Evolutionary conservation across 2,113 vertebrate species (phyloP).

Genomic region (Jacana jacana): DNA sequence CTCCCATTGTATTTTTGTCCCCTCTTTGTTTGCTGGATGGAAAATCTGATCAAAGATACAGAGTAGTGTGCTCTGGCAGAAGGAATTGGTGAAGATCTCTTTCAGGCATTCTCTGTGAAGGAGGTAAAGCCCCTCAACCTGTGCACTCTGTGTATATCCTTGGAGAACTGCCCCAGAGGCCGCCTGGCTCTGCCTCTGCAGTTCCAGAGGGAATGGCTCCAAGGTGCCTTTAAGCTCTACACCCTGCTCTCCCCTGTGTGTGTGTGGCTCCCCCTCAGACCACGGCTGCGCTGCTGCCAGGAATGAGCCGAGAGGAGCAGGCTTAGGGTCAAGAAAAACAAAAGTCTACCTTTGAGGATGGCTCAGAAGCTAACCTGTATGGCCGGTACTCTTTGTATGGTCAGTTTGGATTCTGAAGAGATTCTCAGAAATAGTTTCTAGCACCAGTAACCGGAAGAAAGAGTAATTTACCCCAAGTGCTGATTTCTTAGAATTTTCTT

Average conservation of each 20-base stretch:
- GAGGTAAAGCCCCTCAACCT: neutral
- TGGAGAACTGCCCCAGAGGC: neutral
- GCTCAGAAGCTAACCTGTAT: neutral
- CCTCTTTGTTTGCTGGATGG: neutral
- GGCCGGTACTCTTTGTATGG: neutral
- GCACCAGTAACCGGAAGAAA: neutral
- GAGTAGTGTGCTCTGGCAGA: neutral
- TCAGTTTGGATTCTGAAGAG: neutral
- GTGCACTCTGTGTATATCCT: neutral
- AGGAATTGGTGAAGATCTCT: neutral
- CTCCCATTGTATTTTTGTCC: neutral
- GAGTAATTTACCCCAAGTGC: neutral
- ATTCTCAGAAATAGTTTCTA: neutral
- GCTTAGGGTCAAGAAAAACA: neutral
- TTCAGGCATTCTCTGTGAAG: neutral
- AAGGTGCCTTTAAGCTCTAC: neutral
- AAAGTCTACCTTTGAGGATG: neutral
- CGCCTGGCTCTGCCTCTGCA: neutral
- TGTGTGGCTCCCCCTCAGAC: neutral
- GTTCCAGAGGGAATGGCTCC: neutral
- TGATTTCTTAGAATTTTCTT: neutral
- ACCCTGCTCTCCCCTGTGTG: accelerated
- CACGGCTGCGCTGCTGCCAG: neutral
- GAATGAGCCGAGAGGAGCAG: neutral
- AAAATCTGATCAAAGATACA: neutral